Base-by-base conservation (phyloP, 2,888 invertebrate species). In the Phyto melanocephala region DNA sequence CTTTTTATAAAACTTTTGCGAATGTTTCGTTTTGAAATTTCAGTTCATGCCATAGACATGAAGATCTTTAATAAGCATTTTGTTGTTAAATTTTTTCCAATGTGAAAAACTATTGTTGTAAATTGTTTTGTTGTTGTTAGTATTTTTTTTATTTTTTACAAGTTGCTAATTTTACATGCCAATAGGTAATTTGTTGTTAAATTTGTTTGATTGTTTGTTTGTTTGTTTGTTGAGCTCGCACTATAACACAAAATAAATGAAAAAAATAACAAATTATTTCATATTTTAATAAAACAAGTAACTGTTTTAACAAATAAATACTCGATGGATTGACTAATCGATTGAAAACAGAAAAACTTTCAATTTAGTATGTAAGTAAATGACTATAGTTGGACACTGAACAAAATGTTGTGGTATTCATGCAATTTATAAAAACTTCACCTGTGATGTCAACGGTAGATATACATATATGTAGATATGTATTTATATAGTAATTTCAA, bases 51-150 rank as follows among this genome's bases (percentile, higher is more conserved):
- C 40, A 1, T 33, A 58, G 20, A 58, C 56, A 58, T 62, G 52
- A 50, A 74, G 17, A 42, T 63, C 74, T 72, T 52, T 63, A 28
- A 54, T 62, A 45, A 80, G 62, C 67, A 67, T 72, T 77, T 77
- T 81, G 79, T 82, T 82, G 82, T 79, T 79, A 79, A 82, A 82
- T 79, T 60, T 79, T 75, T 75, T 56, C 71, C 68, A 35, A 45
- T 20, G 20, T n/a, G 22, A 56, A 20, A 35, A 63, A 37, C 65
- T 37, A 28, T 63, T 42, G 11, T 68, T 52, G 52, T 24, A 62
- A 52, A 68, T 74, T 74, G 28, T 60, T 56, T 24, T 17, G 45
- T 56, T 65, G 56, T 15, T 62, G 58, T 63, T 33, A 56, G 5
- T 65, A 54, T n/a, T 50, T 75, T 33, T 52, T 60, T 28, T 54